Evolutionary conservation across 2,888 invertebrate species (phyloP).

Genomic region (Callinectes sapidus): DNA sequence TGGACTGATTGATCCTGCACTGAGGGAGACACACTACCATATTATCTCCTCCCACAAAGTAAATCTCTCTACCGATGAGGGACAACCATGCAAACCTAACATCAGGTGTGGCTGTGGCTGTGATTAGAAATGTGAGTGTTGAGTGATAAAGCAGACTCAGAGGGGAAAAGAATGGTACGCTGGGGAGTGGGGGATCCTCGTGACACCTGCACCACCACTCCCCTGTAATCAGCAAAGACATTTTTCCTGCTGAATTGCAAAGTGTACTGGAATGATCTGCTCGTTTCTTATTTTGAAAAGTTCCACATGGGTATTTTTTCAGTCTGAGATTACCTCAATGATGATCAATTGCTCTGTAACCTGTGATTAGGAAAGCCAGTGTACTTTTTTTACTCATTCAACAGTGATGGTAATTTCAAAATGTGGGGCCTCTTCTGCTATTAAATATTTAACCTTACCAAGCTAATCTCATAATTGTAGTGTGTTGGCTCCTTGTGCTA

Average conservation of each 20-base stretch:
- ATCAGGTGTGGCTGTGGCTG: background rate
- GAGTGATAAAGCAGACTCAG: background rate
- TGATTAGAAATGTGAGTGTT: background rate
- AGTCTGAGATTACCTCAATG: background rate
- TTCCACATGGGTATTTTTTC: background rate
- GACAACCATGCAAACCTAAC: background rate
- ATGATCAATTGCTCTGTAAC: background rate
- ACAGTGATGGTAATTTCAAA: background rate
- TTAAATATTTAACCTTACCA: background rate
- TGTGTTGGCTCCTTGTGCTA: background rate
- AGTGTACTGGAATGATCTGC: background rate
- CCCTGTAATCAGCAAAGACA: background rate
- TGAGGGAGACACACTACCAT: background rate
- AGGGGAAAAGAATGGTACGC: background rate
- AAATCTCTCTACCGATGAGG: conserved; percentile 14
- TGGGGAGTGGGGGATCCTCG: background rate
- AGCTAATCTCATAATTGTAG: conserved; percentile 27
- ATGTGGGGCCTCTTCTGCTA: background rate
- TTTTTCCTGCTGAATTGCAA: background rate
- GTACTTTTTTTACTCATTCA: background rate
- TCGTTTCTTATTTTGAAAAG: background rate
- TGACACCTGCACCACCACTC: background rate
- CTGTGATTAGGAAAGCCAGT: background rate
- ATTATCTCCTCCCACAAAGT: conserved; percentile 4
- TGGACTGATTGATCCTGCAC: background rate